Conservation (phyloP, 2,888 invertebrate species). For the Drosophila leonis region DNA sequence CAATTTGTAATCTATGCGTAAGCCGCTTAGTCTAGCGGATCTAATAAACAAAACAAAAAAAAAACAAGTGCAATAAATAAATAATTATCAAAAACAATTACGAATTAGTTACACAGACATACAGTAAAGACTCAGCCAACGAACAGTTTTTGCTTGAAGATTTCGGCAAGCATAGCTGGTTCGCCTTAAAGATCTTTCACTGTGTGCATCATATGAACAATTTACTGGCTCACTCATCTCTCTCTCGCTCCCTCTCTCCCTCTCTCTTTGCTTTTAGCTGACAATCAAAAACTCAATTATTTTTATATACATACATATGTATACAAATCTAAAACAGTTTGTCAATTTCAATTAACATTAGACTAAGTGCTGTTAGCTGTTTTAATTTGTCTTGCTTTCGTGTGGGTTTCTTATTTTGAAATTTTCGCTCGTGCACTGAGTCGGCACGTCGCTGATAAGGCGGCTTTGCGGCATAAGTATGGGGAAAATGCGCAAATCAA, state of each 20-base stretch:
- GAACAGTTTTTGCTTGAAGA: not conserved
- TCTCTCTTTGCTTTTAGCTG: constrained; percentile 5
- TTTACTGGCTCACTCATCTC: not conserved
- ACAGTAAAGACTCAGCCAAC: not conserved
- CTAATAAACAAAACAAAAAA: constrained; percentile 5
- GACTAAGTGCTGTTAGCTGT: constrained; percentile 22
- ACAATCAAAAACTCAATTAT: constrained; percentile 7
- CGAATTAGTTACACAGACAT: not conserved
- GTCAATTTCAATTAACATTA: constrained; percentile 17
- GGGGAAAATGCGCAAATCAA: constrained; percentile 8
- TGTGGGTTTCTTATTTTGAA: not conserved
- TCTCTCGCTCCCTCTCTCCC: not conserved
- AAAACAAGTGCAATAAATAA: not conserved
- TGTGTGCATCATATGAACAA: not conserved
- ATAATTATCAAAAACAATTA: constrained; percentile 2
- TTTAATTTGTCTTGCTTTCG: constrained; percentile 12
- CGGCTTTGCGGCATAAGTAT: constrained; percentile 27
- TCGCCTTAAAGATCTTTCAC: not conserved
- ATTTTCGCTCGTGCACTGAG: constrained; percentile 8
- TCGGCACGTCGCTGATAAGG: constrained; percentile 56
- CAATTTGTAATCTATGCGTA: constrained; percentile 8
- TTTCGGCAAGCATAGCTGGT: not conserved
- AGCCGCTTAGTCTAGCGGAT: not conserved
- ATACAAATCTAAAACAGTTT: constrained; percentile 10
- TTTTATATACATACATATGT: not conserved